Evolutionary conservation across 2,797 vertebrate species (phyloP), one percentile per base, ranked within the genome.

Genomic region (Alosa sapidissima): DNA sequence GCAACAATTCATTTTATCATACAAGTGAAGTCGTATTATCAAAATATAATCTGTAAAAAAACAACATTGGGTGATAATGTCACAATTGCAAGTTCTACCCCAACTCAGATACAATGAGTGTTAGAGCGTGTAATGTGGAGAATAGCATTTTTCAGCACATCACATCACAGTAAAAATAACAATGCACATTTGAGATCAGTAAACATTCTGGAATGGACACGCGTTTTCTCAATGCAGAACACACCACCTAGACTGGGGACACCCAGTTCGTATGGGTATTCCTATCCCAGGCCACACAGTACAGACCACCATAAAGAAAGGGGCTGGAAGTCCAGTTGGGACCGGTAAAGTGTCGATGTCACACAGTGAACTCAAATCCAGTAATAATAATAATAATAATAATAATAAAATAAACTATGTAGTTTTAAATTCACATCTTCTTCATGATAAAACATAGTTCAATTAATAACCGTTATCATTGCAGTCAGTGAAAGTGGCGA

Each of bases 1-100:
- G 89, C 91, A 89, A 91, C 91, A 88, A 88, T 88, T 89, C 89
- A 88, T 89, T 87, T 72, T 84, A 75, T 75, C 33, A 36, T 75
- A 75, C 68, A 13, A 52, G 28, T 52, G 9, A 72, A 36, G 33
- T 75, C 55, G 4, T n/a, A 19, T 75, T 14, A 41, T 14, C 16
- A 21, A 41, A 72, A 72, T 41, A 75, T 72, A 13, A 72, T 72
- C 14, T 75, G 36, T 75, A 75, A 75, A 2, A 72, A 13, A 16
- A 75, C 68, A 75, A 75, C 5, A 75, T 33, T 45, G 36, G 68
- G 19, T 11, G 5, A 75, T 13, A 19, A 75, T 75, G 13, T 41
- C 11, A 19, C 65, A 45, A 3, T 65, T 75, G 13, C 13, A 14
- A 41, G 33, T 41, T 75, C 5, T 41, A 5, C 36, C 16, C 1